phyloP scores from a whole-genome alignment of 2,797 vertebrate genomes.

The Tarsius wallacei region DNA sequence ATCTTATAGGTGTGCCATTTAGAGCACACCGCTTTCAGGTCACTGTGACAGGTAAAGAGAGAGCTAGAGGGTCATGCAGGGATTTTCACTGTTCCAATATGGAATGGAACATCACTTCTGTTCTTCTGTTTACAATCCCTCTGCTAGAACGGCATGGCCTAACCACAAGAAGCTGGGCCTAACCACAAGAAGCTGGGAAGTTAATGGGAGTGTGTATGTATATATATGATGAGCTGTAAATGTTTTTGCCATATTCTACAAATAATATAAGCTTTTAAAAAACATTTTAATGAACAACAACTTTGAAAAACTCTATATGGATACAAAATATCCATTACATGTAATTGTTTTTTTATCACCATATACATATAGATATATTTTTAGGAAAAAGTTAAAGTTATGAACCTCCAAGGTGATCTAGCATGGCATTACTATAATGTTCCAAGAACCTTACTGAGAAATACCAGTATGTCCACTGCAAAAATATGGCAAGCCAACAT shows the following conservation, averaged over 20 bases:
- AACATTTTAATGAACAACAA: constrained; percentile 68
- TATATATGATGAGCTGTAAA: background rate
- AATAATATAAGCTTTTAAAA: constrained; percentile 61
- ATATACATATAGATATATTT: constrained; percentile 54
- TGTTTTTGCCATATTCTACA: constrained; percentile 60
- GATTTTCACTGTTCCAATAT: background rate
- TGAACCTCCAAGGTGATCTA: constrained; percentile 28
- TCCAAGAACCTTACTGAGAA: constrained; percentile 46
- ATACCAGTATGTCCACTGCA: background rate
- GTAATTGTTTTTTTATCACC: constrained; percentile 39
- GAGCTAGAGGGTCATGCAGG: constrained; percentile 3
- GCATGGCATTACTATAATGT: constrained; percentile 28
- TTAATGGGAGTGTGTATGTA: background rate
- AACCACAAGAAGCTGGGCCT: constrained; percentile 28
- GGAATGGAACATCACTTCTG: constrained; percentile 38
- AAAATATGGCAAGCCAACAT: background rate
- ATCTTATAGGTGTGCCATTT: background rate
- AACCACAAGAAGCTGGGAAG: constrained; percentile 47
- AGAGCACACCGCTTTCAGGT: background rate
- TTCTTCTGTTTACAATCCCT: constrained; percentile 37
- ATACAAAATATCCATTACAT: constrained; percentile 76
- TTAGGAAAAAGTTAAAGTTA: constrained; percentile 57
- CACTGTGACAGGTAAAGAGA: background rate
- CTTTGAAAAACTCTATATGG: constrained; percentile 71
- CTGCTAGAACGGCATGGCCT: background rate